These are phyloP conservation scores for Tinamus guttatus DNA, from an alignment of 2,113 vertebrate species.

Conservation along the genomic window DNA sequence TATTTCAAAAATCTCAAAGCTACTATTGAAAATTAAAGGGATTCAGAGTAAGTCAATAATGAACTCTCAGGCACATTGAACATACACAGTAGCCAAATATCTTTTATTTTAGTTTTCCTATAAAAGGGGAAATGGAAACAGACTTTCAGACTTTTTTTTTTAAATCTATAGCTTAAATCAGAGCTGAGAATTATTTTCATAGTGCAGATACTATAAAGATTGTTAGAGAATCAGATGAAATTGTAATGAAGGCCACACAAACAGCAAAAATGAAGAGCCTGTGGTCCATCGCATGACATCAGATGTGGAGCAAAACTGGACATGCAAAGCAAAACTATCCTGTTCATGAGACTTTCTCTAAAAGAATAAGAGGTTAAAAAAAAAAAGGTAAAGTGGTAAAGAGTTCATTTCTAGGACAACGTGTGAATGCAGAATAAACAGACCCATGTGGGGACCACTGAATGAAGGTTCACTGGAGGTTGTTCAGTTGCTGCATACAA, in stretches of 20 bases:
- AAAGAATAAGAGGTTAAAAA: background rate
- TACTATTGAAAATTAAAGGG: background rate
- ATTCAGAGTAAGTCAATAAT: background rate
- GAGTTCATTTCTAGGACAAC: background rate
- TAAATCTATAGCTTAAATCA: background rate
- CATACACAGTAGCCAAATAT: fast-evolving
- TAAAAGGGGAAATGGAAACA: background rate
- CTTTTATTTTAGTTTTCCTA: background rate
- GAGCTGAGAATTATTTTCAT: background rate
- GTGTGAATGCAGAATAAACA: background rate
- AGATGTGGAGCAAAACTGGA: background rate
- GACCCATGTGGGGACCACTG: background rate
- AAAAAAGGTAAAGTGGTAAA: background rate
- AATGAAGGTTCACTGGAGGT: background rate
- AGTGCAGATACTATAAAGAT: background rate
- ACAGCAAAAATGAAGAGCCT: background rate
- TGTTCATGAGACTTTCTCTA: fast-evolving
- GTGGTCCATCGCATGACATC: background rate
- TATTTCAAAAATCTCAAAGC: background rate
- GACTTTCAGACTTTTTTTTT: fast-evolving
- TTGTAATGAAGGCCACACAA: background rate
- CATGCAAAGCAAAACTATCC: fast-evolving
- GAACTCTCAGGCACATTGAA: background rate
- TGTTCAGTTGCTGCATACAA: constrained; percentile 18
- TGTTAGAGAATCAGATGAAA: background rate